Evolutionary conservation across 1,140 invertebrate species (phyloP), one percentile per base, ranked within the genome.

Genomic region (Venustaconcha ellipsiformis): DNA sequence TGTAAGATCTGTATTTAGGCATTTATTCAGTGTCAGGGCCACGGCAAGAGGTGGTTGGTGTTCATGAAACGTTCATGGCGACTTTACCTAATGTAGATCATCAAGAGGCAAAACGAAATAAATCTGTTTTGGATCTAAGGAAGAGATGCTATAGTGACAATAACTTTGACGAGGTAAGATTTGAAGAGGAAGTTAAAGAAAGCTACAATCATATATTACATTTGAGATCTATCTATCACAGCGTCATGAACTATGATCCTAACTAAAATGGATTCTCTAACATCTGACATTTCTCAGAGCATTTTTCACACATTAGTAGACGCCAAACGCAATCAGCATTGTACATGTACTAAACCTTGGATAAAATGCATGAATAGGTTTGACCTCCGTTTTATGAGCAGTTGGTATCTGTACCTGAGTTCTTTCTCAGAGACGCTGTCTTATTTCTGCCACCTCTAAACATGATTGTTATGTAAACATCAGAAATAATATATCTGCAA

Each of bases 401-500:
- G 85, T 67, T 84, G 83, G 83, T 14, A 72, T 1, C 63, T 76
- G 18, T 70, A 81, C 58, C 57, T 79, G 23, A 17, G 63, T 13
- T 55, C 72, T 14, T 15, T 91, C 26, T 67, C 77, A 67, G 77
- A 84, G 78, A 90, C 82, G 84, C 89, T 81, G 88, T 89, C 13
- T 65, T n/a, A n/a, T n/a, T n/a, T n/a, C n/a, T n/a, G n/a, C n/a
- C n/a, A n/a, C n/a, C n/a, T n/a, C 81, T 74, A 90, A 90, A 48
- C 91, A 91, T 80, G 86, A 89, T 74, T 72, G 84, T 48, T 91
- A 91, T 82, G 88, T 90, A 15, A 91, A 91, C n/a, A 87, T 89
- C 86, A 67, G 80, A 80, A 59, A 86, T 88, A 59, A 68, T 91
- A 30, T 91, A 91, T 81, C 67, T 91, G 14, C 90, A 91, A 87